These are phyloP conservation scores for Mus minutoides DNA, from an alignment of 2,797 vertebrate species.

Conservation along the genomic window DNA sequence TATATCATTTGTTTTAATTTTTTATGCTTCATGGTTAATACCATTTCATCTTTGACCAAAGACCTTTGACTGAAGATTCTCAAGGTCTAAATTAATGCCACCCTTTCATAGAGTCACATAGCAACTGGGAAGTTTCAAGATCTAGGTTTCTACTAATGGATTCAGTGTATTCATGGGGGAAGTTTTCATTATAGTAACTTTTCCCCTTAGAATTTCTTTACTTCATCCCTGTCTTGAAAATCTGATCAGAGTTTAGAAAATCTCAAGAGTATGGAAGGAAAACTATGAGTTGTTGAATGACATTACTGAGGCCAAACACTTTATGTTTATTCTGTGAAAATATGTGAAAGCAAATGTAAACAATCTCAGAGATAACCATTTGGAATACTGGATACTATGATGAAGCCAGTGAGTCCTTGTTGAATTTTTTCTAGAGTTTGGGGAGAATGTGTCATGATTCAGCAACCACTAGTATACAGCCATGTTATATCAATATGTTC, in stretches of 20 bases:
- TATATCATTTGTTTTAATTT: neutral
- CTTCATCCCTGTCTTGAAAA: neutral
- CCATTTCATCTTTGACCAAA: neutral
- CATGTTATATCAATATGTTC: neutral
- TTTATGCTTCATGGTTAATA: neutral
- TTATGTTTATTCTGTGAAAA: neutral
- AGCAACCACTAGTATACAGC: neutral
- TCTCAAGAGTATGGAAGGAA: neutral
- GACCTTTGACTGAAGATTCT: neutral
- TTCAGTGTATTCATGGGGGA: neutral
- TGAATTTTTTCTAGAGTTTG: neutral
- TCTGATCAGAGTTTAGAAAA: neutral
- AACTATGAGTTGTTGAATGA: neutral
- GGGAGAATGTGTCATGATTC: neutral
- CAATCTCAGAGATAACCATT: neutral
- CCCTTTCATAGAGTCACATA: neutral
- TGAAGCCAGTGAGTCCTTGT: neutral
- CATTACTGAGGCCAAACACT: neutral
- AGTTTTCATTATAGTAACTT: neutral
- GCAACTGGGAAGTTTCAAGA: neutral
- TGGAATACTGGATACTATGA: neutral
- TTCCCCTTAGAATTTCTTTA: neutral
- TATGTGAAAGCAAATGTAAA: neutral
- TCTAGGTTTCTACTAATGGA: neutral
- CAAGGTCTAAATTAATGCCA: neutral